These are phyloP conservation scores for Lasioglossum oenotherae DNA, from an alignment of 2,888 invertebrate genomes.

Conservation along the genomic window DNA sequence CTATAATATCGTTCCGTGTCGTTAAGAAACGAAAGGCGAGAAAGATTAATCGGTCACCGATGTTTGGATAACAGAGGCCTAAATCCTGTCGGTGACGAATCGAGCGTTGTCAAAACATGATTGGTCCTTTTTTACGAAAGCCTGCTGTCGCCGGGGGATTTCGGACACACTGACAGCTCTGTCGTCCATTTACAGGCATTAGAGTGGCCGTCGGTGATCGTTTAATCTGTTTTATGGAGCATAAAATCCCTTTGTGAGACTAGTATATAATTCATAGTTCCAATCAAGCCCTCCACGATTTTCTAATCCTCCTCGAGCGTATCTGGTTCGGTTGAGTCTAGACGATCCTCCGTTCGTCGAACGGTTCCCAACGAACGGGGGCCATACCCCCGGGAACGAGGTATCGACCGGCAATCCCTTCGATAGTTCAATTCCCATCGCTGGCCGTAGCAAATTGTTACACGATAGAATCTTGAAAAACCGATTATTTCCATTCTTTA, in stretches of 20 bases:
- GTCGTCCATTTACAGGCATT: conserved; percentile 40
- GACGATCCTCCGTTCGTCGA: background rate
- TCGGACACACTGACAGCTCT: conserved; percentile 49
- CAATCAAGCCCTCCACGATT: background rate
- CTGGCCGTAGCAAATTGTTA: conserved; percentile 48
- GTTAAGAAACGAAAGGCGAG: background rate
- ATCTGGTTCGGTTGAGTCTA: background rate
- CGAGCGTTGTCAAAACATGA: conserved; percentile 71
- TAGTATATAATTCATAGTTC: background rate
- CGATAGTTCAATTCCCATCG: conserved; percentile 28
- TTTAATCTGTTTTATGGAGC: background rate
- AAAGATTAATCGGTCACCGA: conserved; percentile 41
- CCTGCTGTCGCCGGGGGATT: conserved; percentile 50
- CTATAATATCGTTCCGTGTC: conserved; percentile 21
- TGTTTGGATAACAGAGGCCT: conserved; percentile 50
- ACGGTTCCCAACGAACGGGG: background rate
- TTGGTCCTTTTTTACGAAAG: conserved; percentile 47
- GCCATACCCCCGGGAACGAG: background rate
- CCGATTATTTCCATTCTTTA: conserved; percentile 40
- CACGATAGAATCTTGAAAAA: conserved; percentile 39
- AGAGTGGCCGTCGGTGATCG: background rate
- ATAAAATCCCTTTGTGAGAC: background rate
- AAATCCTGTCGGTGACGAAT: conserved; percentile 49
- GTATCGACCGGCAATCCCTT: background rate
- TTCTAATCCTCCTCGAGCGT: background rate